Conservation (phyloP, 2,888 invertebrate genomes). For the Ectemnius cavifrons region DNA sequence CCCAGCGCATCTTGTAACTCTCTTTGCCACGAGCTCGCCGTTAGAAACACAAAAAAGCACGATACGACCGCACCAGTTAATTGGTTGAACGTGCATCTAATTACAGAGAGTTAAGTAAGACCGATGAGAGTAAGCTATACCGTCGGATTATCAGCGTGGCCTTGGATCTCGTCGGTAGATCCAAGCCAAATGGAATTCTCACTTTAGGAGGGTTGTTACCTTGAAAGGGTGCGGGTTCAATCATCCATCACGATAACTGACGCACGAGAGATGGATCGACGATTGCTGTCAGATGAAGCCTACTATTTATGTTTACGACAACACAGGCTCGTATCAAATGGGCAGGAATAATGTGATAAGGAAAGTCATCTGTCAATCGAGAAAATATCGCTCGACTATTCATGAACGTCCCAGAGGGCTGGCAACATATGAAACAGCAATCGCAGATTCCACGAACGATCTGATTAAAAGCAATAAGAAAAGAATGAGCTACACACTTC, state of each 20-base stretch:
- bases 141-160: not conserved
- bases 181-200: too few relatives aligned
- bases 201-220: not conserved
- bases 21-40: constrained; percentile 3
- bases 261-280: constrained; percentile 20
- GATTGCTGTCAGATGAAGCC: constrained; percentile 16
- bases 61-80: not conserved
- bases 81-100: not conserved
- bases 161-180: not conserved
- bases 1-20: constrained; percentile 32
- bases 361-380: too few relatives aligned
- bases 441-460: constrained; percentile 24
- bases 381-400: not conserved
- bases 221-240: constrained; percentile 9
- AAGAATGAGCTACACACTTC: constrained; percentile 29
- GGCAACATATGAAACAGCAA: constrained; percentile 35
- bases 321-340: not conserved
- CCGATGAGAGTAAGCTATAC: not conserved
- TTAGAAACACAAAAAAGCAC: not conserved
- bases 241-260: constrained; percentile 29
- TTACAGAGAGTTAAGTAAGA: constrained; percentile 6
- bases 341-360: not conserved
- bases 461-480: constrained; percentile 13
- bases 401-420: constrained; percentile 1
- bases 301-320: not conserved